These are phyloP conservation scores for Syncerus caffer DNA, from an alignment of 2,797 vertebrate genomes.

Conservation along the genomic window DNA sequence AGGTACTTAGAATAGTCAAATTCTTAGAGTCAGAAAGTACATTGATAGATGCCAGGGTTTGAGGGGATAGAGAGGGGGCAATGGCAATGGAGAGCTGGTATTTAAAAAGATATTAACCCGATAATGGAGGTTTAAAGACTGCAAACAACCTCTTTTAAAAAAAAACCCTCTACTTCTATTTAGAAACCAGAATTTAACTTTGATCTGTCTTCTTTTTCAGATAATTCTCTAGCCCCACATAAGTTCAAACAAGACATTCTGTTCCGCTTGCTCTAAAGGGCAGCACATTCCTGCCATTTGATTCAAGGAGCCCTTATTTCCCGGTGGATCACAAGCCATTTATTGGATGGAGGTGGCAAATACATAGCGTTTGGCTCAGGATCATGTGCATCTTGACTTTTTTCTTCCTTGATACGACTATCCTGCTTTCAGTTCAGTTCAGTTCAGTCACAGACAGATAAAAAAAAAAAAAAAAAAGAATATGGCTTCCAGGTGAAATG, in stretches of 20 bases:
- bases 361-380: neutral
- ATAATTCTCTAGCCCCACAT: neutral
- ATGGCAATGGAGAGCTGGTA: neutral
- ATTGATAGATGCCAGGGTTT: neutral
- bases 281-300: neutral
- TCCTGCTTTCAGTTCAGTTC: neutral
- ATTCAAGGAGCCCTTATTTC: neutral
- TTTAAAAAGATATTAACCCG: neutral
- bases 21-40: neutral
- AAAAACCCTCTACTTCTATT: neutral
- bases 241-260: neutral
- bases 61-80: neutral
- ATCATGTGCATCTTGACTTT: neutral
- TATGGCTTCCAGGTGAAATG: neutral
- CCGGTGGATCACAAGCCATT: neutral
- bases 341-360: neutral
- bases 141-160: neutral
- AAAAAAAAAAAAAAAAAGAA: neutral
- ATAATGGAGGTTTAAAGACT: neutral
- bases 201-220: neutral
- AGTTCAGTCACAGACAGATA: neutral
- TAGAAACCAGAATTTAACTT: conserved; percentile 1
- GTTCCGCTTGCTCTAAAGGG: neutral
- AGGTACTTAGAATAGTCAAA: neutral
- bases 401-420: neutral